These are phyloP conservation scores for Atrina japonica DNA, from an alignment of 2,888 invertebrate species.

Conservation along the genomic window DNA sequence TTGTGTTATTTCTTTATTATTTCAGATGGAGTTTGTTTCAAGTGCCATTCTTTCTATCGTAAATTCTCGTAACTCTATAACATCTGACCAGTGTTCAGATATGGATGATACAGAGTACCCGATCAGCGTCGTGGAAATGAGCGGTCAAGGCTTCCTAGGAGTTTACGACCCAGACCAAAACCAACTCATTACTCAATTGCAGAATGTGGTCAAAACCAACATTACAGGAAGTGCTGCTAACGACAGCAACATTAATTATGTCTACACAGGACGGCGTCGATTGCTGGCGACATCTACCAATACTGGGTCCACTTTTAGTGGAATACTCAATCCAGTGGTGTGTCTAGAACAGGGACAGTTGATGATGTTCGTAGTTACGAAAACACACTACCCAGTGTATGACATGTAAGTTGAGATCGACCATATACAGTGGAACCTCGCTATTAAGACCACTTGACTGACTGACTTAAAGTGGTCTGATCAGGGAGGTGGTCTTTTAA, in stretches of 20 bases:
- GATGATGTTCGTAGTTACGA: slow-evolving; percentile 74
- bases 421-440: too few relatives aligned
- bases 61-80: slow-evolving; percentile 68
- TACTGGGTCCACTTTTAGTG: slow-evolving; percentile 66
- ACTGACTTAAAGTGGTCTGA: too few relatives aligned
- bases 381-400: slow-evolving; percentile 76
- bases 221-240: slow-evolving; percentile 63
- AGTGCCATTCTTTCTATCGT: slow-evolving; percentile 62
- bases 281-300: slow-evolving; percentile 67
- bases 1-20: slow-evolving; percentile 3
- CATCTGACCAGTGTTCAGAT: slow-evolving; percentile 62
- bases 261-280: slow-evolving; percentile 59
- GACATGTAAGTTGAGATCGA: slow-evolving; percentile 70
- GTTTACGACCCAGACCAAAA: slow-evolving; percentile 70
- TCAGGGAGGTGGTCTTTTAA: too few relatives aligned
- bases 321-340: slow-evolving; percentile 73
- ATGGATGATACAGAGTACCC: slow-evolving; percentile 52
- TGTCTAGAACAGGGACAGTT: slow-evolving; percentile 74
- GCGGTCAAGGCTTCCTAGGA: slow-evolving; percentile 70
- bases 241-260: slow-evolving; percentile 56
- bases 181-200: slow-evolving; percentile 54
- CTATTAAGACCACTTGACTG: too few relatives aligned
- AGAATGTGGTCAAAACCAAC: slow-evolving; percentile 68
- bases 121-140: slow-evolving; percentile 62
- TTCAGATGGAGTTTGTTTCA: slow-evolving; percentile 67